Conservation (phyloP, 2,888 invertebrate species). For the Yponomeuta malinellus region DNA sequence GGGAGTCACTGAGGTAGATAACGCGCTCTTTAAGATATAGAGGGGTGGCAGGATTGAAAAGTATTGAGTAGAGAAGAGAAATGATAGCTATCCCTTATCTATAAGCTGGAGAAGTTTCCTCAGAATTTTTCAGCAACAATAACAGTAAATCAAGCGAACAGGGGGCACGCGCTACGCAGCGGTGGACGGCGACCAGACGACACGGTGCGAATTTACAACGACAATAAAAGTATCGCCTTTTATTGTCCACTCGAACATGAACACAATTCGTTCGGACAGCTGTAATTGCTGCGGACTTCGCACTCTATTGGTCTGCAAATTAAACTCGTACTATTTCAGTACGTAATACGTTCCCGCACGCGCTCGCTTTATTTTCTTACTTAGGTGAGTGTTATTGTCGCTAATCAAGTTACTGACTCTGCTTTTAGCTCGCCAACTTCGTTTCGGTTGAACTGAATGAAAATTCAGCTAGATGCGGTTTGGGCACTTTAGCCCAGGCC, state of each 20-base stretch:
- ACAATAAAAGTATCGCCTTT: constrained; percentile 70
- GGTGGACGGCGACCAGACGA: constrained; percentile 2
- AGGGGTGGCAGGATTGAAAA: too few relatives aligned
- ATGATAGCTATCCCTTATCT: not conserved
- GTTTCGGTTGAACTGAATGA: not conserved
- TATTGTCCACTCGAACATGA: constrained; percentile 39
- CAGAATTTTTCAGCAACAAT: not conserved
- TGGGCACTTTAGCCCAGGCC: too few relatives aligned
- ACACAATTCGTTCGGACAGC: constrained; percentile 60
- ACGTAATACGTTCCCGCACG: not conserved
- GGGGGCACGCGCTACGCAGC: not conserved
- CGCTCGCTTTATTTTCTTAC: not conserved
- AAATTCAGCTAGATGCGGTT: not conserved
- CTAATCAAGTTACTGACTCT: not conserved
- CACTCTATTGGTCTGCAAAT: constrained; percentile 64
- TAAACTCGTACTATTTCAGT: constrained; percentile 51
- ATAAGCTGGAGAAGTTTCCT: not conserved
- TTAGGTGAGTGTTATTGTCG: not conserved
- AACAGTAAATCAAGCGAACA: constrained; percentile 7
- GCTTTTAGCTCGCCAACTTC: not conserved
- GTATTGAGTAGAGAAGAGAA: too few relatives aligned
- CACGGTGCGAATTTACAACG: constrained; percentile 24
- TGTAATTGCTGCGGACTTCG: constrained; percentile 63
- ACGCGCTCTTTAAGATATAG: too few relatives aligned
- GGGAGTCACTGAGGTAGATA: too few relatives aligned